Base-by-base conservation (phyloP, 2,797 vertebrate genomes). In the Botia almorhae region DNA sequence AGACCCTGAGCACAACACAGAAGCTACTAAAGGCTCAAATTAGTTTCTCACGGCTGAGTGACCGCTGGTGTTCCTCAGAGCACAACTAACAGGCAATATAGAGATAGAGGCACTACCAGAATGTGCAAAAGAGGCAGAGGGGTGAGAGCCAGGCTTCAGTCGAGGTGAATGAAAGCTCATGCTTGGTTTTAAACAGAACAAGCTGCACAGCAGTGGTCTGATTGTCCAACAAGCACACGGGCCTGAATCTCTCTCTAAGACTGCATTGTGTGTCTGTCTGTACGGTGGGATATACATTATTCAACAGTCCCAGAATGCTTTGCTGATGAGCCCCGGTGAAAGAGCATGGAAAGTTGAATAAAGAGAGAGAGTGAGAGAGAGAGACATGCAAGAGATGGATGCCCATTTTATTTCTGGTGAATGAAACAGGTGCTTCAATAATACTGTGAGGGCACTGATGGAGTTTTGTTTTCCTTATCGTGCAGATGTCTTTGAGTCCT, bases 211-310 rank as follows among this genome's bases (percentile, higher is more conserved):
- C 61, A 82, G 33, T n/a, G 36, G 61, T 69, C 63, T 79, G 69
- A 80, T 64, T 67, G 69, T 78, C 71, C 78, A 80, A 85, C 50
- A 83, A 36, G 76, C 80, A 70, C 81, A 76, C 61, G 21, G 75
- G 69, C 77, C 21, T 1, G 13, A 36, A 61, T 46, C 67, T 76
- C 71, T 46, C 43, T 71, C 53, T 76, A 74, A 82, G 74, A 82
- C 78, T 81, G 83, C 81, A 83, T 81, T 86, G 43, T 46, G 43
- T 46, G 8, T 46, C 43, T 46, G 8, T 46, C 43, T 46, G 43
- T 10, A 10, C 10, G 61, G 71, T 79, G 63, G 68, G 23, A 60
- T 58, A 86, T 86, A 79, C 83, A 86, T 86, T 86, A 86, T 86
- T 86, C 78, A 86, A 64, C 56, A 81, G 71, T 81, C 65, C 36